Evolutionary conservation across 1,140 invertebrate species (phyloP).

Genomic region (Myzus persicae): DNA sequence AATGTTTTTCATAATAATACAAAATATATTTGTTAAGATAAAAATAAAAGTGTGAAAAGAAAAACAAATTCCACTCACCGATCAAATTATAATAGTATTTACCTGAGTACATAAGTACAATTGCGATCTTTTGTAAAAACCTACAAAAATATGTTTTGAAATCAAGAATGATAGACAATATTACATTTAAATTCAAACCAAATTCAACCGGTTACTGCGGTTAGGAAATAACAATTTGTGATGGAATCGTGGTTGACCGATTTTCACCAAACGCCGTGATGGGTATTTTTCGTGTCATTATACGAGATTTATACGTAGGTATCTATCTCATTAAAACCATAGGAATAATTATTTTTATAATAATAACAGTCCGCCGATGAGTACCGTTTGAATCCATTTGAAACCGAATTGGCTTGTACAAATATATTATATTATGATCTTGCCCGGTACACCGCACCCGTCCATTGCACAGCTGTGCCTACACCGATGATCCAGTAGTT

Average conservation of each 20-base stretch:
- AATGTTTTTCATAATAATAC: background rate
- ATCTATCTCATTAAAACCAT: background rate
- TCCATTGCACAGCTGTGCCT: background rate
- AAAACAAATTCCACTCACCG: background rate
- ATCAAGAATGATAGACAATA: background rate
- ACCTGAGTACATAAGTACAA: background rate
- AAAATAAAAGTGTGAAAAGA: background rate
- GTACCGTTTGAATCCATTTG: background rate
- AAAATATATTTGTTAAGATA: background rate
- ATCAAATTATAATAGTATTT: background rate
- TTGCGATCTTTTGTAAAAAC: background rate
- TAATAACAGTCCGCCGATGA: background rate
- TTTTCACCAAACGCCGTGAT: background rate
- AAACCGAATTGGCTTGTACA: background rate
- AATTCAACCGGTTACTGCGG: background rate
- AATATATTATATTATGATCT: background rate
- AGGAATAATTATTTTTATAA: background rate
- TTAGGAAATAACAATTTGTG: slow-evolving; percentile 10
- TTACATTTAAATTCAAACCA: background rate
- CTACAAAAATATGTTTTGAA: background rate
- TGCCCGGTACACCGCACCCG: background rate
- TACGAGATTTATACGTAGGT: background rate
- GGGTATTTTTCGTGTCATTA: background rate
- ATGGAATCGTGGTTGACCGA: background rate
- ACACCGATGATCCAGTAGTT: background rate